A percentile compares a stretch with the other conserved stretches of the same genome.
Conservation (phyloP, 2,797 vertebrate genomes). For the Peromyscus melanophrys region DNA sequence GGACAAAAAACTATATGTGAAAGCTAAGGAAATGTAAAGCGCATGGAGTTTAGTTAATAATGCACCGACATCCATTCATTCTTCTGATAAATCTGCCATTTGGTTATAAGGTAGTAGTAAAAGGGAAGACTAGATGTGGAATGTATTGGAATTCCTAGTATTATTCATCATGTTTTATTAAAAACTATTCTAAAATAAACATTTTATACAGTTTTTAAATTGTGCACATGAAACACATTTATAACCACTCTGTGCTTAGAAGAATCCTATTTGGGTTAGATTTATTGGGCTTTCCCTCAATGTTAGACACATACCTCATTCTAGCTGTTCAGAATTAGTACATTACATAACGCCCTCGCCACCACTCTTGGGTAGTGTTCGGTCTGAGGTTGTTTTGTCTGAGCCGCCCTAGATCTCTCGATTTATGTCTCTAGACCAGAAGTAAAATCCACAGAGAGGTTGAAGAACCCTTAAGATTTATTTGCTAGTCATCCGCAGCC, state of each 20-base stretch:
- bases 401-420: neutral
- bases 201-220: neutral
- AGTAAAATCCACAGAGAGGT: neutral
- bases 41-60: neutral
- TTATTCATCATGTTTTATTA: neutral
- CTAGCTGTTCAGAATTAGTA: neutral
- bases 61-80: neutral
- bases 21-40: neutral
- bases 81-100: neutral
- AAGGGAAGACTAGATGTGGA: neutral
- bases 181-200: conserved; percentile 31
- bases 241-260: neutral
- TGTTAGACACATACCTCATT: neutral
- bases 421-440: conserved; percentile 31
- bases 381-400: neutral
- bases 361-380: neutral
- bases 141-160: neutral
- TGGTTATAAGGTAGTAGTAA: neutral
- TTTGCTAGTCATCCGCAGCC: neutral
- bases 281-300: neutral
- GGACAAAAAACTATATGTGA: neutral
- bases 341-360: neutral
- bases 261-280: neutral
- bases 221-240: neutral
- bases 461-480: neutral